phyloP scores from a whole-genome alignment of 2,888 invertebrate genomes.

The Drosophila percnosoma region DNA sequence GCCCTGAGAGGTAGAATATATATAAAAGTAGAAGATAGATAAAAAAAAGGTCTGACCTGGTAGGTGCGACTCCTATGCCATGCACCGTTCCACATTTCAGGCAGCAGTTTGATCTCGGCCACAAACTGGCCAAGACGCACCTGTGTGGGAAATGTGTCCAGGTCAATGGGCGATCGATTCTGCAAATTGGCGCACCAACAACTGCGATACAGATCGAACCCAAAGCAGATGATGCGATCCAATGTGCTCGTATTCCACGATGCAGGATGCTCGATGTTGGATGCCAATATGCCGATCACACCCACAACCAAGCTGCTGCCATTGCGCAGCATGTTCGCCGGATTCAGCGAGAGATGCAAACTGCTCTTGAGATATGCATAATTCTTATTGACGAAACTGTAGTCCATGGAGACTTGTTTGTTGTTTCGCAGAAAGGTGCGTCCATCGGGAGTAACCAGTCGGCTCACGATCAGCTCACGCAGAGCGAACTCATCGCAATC shows the following conservation, averaged over 20 bases:
- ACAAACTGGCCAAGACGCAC: constrained; percentile 80
- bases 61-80: constrained; percentile 64
- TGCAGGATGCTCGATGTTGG: constrained; percentile 82
- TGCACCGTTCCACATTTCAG: constrained; percentile 51
- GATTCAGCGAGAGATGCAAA: constrained; percentile 74
- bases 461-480: constrained; percentile 74
- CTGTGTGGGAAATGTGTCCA: constrained; percentile 77
- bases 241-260: constrained; percentile 79
- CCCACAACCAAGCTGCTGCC: constrained; percentile 79
- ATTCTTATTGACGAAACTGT: constrained; percentile 70
- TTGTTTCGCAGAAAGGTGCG: constrained; percentile 60
- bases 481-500: constrained; percentile 62
- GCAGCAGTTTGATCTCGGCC: constrained; percentile 57
- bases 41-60: constrained; percentile 22
- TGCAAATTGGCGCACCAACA: constrained; percentile 68
- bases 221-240: constrained; percentile 81
- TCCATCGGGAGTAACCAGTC: constrained; percentile 75
- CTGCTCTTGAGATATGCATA: constrained; percentile 78
- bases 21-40: too few relatives aligned
- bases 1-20: constrained; percentile 20
- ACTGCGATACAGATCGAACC: constrained; percentile 72
- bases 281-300: constrained; percentile 71
- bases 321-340: constrained; percentile 61
- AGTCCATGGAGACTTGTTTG: constrained; percentile 62
- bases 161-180: constrained; percentile 50